Evolutionary conservation across 2,797 vertebrate genomes (phyloP), one percentile per base, ranked within the genome.

Genomic region (Enteromius afrohamiltoni): DNA sequence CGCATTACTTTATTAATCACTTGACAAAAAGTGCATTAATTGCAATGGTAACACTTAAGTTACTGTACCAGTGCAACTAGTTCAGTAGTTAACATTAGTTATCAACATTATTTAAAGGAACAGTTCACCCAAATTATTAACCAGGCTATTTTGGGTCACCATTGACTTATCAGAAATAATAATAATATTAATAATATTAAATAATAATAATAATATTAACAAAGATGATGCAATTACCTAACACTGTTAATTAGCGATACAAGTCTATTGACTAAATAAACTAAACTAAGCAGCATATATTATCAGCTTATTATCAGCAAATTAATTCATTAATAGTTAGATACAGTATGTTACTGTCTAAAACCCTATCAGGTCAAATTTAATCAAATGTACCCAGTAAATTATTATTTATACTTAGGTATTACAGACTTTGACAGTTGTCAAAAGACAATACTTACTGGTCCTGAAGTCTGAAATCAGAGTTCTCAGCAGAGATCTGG

Each of bases 401-500:
- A 23, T 26, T 26, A 45, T 64, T 64, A 64, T 64, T 31, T 64
- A 64, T 31, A 31, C 2, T 16, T 29, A 29, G 29, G 1, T 29
- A 31, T 65, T 19, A 34, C 16, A 65, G 29, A 17, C 6, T 9
- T 34, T n/a, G n/a, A n/a, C n/a, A n/a, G n/a, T n/a, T 51, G 16
- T 19, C 49, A 19, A 85, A 78, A 23, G 64, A 79, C 88, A 88
- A 47, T 86, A 97, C 97, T 96, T 92, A 98, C 97, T 94, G 96
- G 90, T 98, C 97, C 69, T 91, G 96, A 82, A 98, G 95, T 93
- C 95, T 91, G 88, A 95, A 97, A 89, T 97, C 97, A 87, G 93
- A 81, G 90, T 97, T 98, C 92, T 98, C 97, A 53, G 95, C 89
- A 89, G 97, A 97, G 88, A 97, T 93, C 91, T 96, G 95, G 87